Conservation (phyloP, 2,113 vertebrate genomes). For the Charina bottae region DNA sequence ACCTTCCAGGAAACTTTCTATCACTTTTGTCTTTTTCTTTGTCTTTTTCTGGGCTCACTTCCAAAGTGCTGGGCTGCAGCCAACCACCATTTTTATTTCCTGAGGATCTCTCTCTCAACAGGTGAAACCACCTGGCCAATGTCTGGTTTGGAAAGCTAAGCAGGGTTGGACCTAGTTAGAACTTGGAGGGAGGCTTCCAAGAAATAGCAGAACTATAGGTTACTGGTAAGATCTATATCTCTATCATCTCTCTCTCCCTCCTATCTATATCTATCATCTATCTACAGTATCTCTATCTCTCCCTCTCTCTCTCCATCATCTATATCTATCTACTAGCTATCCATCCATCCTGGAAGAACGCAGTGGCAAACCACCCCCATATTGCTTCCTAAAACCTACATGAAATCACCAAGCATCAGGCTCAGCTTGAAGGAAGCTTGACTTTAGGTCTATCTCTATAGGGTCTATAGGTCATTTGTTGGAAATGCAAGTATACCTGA, state of each 20-base stretch:
- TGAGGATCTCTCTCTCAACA: background rate
- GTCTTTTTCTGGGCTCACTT: background rate
- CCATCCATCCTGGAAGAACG: background rate
- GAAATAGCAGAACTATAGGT: background rate
- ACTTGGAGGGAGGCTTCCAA: background rate
- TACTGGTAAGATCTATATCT: background rate
- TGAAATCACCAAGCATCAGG: background rate
- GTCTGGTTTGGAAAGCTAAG: background rate
- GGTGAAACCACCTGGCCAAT: background rate
- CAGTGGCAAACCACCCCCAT: background rate
- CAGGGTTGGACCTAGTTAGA: background rate
- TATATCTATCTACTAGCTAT: background rate
- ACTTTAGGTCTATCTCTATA: background rate
- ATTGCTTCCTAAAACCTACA: background rate
- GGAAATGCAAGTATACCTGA: background rate
- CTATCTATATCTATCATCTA: too few relatives aligned
- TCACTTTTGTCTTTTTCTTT: background rate
- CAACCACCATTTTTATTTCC: background rate
- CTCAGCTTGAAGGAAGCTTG: background rate
- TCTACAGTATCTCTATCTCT: too few relatives aligned
- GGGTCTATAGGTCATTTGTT: background rate
- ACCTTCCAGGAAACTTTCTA: background rate
- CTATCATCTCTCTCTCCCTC: background rate
- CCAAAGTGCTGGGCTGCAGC: background rate
- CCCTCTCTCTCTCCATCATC: background rate